These are phyloP conservation scores for Oikopleura albicans DNA, from an alignment of 23 tunicate genomes.

Conservation along the genomic window DNA sequence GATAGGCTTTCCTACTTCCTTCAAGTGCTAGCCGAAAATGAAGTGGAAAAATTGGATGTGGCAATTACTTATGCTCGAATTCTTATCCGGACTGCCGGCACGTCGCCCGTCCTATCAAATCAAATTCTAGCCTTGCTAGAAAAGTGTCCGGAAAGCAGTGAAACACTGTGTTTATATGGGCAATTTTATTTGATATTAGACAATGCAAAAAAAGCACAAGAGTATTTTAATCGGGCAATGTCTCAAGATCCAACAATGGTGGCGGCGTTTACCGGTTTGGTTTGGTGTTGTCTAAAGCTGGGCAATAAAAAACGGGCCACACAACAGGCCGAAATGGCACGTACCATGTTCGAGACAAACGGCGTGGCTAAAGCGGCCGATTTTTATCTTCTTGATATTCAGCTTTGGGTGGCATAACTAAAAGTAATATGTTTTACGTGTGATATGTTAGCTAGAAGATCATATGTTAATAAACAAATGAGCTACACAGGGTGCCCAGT, in stretches of 20 bases:
- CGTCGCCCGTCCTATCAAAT: neutral
- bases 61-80: neutral
- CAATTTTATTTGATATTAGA: neutral
- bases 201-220: neutral
- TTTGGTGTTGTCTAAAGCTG: neutral
- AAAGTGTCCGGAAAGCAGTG: neutral
- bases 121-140: neutral
- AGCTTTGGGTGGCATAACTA: too few species aligned
- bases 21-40: too few species aligned
- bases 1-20: too few species aligned
- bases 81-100: neutral
- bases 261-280: neutral
- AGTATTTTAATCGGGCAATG: neutral
- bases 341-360: neutral
- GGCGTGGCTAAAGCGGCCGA: neutral
- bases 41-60: neutral
- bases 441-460: too few species aligned
- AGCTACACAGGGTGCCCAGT: too few species aligned
- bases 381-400: neutral
- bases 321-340: neutral
- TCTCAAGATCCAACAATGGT: neutral
- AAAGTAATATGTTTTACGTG: too few species aligned
- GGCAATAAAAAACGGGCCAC: neutral
- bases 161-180: neutral
- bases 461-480: too few species aligned